Percentiles rank a stretch among this genome's conserved stretches.
Conservation (phyloP, 2,888 invertebrate species). For the Hyalella azteca region DNA sequence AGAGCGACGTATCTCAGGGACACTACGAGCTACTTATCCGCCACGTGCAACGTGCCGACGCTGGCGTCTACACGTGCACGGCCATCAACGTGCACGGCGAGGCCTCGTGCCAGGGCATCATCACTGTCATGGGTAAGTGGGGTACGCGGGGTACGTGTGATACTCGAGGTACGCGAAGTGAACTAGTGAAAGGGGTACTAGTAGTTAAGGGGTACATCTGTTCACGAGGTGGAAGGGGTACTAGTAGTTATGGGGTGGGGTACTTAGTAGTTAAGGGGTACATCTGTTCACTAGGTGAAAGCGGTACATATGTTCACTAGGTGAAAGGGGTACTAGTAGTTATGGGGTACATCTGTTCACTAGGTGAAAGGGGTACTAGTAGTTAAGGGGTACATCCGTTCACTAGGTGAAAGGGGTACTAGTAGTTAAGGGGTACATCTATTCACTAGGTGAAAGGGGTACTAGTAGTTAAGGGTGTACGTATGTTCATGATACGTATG, state of each 20-base stretch:
- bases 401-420: no score
- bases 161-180: neutral
- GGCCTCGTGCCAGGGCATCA: constrained; percentile 74
- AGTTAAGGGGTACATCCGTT: neutral
- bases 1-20: constrained; percentile 81
- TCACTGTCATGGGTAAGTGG: constrained; percentile 76
- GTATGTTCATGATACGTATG: neutral
- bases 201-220: neutral
- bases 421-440: neutral
- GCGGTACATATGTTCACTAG: neutral
- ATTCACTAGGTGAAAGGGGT: neutral
- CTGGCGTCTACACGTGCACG: constrained; percentile 82
- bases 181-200: no score
- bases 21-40: constrained; percentile 88
- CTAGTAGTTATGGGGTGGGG: neutral
- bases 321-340: neutral
- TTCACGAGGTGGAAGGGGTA: neutral
- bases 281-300: neutral
- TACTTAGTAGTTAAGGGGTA: neutral
- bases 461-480: neutral
- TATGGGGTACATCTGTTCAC: neutral
- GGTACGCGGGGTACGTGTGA: neutral
- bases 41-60: constrained; percentile 78
- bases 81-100: constrained; percentile 84
- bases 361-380: neutral